Evolutionary conservation across 2,797 vertebrate genomes (phyloP), one percentile per base, ranked within the genome.

Genomic region (Lacerta bilineata): DNA sequence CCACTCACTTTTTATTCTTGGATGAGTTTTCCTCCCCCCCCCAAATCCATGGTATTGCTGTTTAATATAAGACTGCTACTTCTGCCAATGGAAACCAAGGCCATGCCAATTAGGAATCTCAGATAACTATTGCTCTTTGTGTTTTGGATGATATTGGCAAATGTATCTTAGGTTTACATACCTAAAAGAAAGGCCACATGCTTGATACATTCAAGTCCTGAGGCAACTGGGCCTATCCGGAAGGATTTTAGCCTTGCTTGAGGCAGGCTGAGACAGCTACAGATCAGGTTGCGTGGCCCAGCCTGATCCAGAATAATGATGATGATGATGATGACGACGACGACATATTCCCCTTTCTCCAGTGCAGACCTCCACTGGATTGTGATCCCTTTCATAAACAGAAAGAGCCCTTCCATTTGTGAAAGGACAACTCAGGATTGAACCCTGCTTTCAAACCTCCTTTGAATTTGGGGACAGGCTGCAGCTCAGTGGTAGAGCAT

Each of bases 61-160:
- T 91, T 93, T 93, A 88, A 93, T 94, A 89, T 71, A 95, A 89
- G 85, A 91, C 27, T 91, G 90, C 83, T 90, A 50, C 23, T 84
- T 43, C n/a, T 77, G 87, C 86, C 91, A 88, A 91, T 86, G 83
- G 0, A 92, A 88, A 89, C 75, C 61, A 93, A 92, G 91, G 89
- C 81, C 74, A 92, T 89, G 79, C 85, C 90, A 75, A 55, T 46
- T 93, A 86, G 27, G 55, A 66, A 59, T 90, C 46, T 20, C 92
- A 86, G 81, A 43, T 83, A 91, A 90, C 88, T 90, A n/a, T 85
- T 27, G 61, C 88, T 90, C 6, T 43, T 8, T 39, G 5, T 79
- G 36, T 88, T 93, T 93, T 89, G 89, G 82, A 81, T 91, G 85
- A 29, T 68, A 83, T 86, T 77, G 86, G 82, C 82, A 87, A 92